These are phyloP conservation scores for Lepidurus packardi DNA, from an alignment of 1,140 invertebrate genomes.

Conservation along the genomic window DNA sequence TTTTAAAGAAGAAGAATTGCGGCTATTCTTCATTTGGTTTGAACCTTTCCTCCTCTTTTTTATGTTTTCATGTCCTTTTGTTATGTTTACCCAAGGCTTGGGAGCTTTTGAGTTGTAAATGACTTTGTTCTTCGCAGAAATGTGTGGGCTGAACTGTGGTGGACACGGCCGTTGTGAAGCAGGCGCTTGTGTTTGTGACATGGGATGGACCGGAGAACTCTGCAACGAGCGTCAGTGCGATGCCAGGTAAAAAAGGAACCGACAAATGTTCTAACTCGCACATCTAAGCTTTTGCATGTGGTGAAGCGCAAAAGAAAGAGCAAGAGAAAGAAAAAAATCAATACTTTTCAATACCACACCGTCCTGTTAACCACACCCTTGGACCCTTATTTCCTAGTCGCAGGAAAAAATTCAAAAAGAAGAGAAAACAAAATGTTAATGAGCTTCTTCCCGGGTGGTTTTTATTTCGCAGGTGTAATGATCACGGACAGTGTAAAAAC, in stretches of 20 bases:
- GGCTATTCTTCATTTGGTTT: too few species aligned
- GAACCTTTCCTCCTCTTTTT: too few species aligned
- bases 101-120: too few species aligned
- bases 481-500: slow-evolving; percentile 93
- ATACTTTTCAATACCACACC: neutral
- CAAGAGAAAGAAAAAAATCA: neutral
- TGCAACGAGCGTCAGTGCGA: slow-evolving; percentile 74
- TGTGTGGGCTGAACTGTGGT: slow-evolving; percentile 83
- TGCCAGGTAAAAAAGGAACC: slow-evolving; percentile 34
- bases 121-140: neutral
- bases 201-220: slow-evolving; percentile 82
- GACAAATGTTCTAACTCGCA: neutral
- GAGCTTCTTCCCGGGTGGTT: too few species aligned
- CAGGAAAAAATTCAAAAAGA: neutral
- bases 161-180: slow-evolving; percentile 81
- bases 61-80: too few species aligned
- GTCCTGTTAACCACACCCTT: neutral
- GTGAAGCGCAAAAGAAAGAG: neutral
- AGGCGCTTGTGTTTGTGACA: slow-evolving; percentile 78
- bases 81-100: too few species aligned
- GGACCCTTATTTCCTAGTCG: slow-evolving; percentile 32
- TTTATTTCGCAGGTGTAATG: slow-evolving; percentile 63
- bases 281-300: neutral
- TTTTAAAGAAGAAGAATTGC: too few species aligned
- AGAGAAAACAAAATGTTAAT: too few species aligned